Percentiles rank a stretch among this genome's conserved stretches.
Conservation (phyloP, 2,797 vertebrate genomes). For the Centropyge bicolor region DNA sequence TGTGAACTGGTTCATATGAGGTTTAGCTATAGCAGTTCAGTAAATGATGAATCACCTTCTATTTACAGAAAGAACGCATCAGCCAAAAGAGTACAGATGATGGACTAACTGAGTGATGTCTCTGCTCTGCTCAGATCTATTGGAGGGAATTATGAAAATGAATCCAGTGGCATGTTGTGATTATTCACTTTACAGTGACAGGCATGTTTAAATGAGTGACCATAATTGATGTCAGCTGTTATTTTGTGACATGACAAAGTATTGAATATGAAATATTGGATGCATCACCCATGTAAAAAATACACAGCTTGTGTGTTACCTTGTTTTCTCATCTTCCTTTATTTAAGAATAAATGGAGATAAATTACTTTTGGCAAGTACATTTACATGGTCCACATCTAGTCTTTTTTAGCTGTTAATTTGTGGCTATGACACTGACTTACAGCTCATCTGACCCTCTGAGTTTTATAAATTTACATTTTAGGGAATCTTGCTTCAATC, state of each 20-base stretch:
- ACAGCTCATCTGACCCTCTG: background rate
- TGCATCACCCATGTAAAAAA: constrained; percentile 32
- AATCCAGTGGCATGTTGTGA: background rate
- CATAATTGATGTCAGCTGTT: constrained; percentile 1
- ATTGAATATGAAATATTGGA: constrained; percentile 39
- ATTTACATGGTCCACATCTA: background rate
- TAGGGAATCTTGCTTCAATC: background rate
- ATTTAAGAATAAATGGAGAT: constrained; percentile 23
- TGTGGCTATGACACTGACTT: background rate
- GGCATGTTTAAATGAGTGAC: background rate
- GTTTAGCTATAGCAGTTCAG: background rate
- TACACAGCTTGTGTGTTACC: constrained; percentile 20
- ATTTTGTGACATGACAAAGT: constrained; percentile 3
- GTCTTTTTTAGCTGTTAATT: background rate
- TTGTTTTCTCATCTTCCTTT: constrained; percentile 31
- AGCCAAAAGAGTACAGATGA: background rate
- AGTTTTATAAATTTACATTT: constrained; percentile 1
- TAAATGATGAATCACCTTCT: constrained; percentile 4
- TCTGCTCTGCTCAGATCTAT: constrained; percentile 1
- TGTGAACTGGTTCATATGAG: constrained; percentile 16
- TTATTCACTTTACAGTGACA: background rate
- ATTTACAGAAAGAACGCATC: constrained; percentile 1
- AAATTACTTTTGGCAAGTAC: constrained; percentile 4
- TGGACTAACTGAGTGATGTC: background rate
- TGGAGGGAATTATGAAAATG: background rate